Conservation (phyloP, 2,888 invertebrate species). For the Drosophila neoperkinsi region DNA sequence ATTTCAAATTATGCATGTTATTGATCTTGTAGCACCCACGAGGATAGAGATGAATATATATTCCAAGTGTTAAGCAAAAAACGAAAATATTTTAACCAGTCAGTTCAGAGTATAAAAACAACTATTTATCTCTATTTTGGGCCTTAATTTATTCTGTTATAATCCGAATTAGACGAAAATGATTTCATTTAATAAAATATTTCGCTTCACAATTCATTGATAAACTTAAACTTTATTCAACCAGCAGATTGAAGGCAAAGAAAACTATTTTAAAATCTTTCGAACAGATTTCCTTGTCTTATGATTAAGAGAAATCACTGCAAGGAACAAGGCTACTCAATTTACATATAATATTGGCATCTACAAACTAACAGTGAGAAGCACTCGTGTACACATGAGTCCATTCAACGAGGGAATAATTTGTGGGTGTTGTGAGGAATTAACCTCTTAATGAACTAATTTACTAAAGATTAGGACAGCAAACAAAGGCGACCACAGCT, state of each 20-base stretch:
- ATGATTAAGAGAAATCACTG: not conserved
- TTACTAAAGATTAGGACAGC: constrained; percentile 83
- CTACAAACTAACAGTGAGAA: constrained; percentile 1
- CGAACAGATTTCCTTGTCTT: not conserved
- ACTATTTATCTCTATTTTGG: not conserved
- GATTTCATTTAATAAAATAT: not conserved
- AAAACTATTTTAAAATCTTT: not conserved
- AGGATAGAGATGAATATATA: not conserved
- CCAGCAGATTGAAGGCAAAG: not conserved
- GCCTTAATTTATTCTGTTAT: not conserved
- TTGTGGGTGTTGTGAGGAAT: constrained; percentile 85
- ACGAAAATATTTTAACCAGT: not conserved
- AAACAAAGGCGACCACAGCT: constrained; percentile 69
- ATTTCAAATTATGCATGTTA: not conserved
- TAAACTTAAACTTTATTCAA: not conserved
- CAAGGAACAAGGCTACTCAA: not conserved
- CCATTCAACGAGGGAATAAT: constrained; percentile 51
- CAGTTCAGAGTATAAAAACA: not conserved
- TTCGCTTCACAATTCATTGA: not conserved
- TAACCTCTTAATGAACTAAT: constrained; percentile 86
- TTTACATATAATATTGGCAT: constrained; percentile 4
- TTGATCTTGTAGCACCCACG: not conserved
- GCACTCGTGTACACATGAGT: constrained; percentile 11
- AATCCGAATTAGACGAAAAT: not conserved
- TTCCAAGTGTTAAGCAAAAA: not conserved